Evolutionary conservation across 2,888 invertebrate species (phyloP), one percentile per base, ranked within the genome.

Genomic region (Thalpophila matura): DNA sequence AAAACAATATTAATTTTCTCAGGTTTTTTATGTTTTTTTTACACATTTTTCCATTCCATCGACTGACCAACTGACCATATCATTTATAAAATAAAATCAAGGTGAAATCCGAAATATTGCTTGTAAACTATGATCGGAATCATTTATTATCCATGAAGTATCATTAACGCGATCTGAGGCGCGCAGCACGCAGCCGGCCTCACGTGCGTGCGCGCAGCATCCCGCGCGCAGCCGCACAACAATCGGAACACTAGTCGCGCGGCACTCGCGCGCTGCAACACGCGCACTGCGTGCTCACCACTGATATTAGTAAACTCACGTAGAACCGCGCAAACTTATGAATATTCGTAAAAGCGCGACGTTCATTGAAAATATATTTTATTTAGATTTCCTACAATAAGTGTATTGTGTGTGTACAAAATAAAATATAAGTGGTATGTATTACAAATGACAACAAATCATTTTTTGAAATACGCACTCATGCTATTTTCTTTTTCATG

Each of bases 191-290:
- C 18, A 45, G 37, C n/a, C 35, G 68, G 35, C 56, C 51, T 71
- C 27, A 74, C 46, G 27, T 49, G 70, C 74, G 47, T 74, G 9
- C 18, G 68, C 80, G 72, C 83, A 79, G 81, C 79, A 80, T 79
- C 77, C 76, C 49, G 42, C 57, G 53, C 42, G 65, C 59, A 46
- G 50, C 35, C 56, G 62, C 81, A 68, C 74, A 71, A 76, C 77
- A 72, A 79, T 76, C 80, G 55, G 63, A 55, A 75, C 79, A 75
- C 70, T 77, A 83, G 81, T 82, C 78, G 81, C 82, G 80, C 85
- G 75, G 77, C 79, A 87, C 81, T 85, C 79, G 87, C 84, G 89
- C 88, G 87, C 86, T 64, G 71, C 75, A 81, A 78, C 76, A 86
- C 84, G 87, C 69, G 63, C 40, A 43, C 58, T 38, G 64, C 69